Evolutionary conservation across 2,797 vertebrate genomes (phyloP), one percentile per base, ranked within the genome.

Genomic region (Coranthus polyacanthus): DNA sequence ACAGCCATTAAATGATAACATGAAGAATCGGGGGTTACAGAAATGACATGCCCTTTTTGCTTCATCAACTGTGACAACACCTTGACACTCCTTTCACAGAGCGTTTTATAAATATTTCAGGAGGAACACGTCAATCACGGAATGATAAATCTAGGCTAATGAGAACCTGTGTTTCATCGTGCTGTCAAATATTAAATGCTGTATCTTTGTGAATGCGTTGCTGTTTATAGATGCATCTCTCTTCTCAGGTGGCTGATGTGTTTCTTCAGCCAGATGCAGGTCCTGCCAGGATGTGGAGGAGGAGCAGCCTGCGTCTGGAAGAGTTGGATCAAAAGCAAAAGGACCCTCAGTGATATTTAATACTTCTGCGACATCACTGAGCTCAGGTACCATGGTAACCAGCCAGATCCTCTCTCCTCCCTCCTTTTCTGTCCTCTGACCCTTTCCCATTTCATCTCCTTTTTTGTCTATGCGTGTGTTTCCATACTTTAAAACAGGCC

Each of bases 321-420:
- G 58, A 65, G 44, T 26, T 80, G 81, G 82, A 85, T 88, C 79
- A 84, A 85, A 86, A 71, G 83, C 77, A 67, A 24, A 71, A 72
- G 47, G 79, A 87, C 82, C 72, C 68, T 87, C 82, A 71, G 67
- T 70, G 75, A 78, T 86, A 77, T 87, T 79, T 78, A 82, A 83
- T 50, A 73, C 80, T 60, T 74, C 65, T 67, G 66, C 74, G 80
- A 68, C 71, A 75, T 44, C 34, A 16, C 66, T 42, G 58, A 81
- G 68, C 78, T 75, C 71, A 78, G 81, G 72, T 76, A 63, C 85
- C 87, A 89, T 88, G 88, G 88, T 72, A 85, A 90, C 87, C 63
- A 65, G 61, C 38, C 42, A 15, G 41, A 70, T 57, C 24, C 29
- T 17, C 17, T 50, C 24, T 55, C 45, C 39, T 41, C 43, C n/a